Conservation (phyloP, 2,888 invertebrate species). For the Hecatera dysodea region DNA sequence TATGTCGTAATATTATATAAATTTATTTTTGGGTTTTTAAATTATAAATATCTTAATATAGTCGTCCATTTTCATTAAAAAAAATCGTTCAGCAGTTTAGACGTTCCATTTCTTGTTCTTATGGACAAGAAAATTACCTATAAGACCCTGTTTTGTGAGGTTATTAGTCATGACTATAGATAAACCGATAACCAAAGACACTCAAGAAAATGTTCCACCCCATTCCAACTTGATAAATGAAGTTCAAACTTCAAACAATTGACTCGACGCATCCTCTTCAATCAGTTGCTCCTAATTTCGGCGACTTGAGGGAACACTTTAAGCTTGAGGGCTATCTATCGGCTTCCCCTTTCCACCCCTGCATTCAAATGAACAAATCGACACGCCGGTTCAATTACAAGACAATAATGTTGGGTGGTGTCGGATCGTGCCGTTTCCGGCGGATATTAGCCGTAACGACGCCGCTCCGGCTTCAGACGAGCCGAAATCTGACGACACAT, state of each 20-base stretch:
- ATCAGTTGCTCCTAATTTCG: slow-evolving; percentile 54
- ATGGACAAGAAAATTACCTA: too few relatives aligned
- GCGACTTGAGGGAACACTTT: slow-evolving; percentile 49
- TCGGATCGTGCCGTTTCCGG: slow-evolving; percentile 83
- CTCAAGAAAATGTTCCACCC: slow-evolving; percentile 21
- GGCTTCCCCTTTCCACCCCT: slow-evolving; percentile 62
- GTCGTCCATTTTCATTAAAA: too few relatives aligned
- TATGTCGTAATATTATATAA: background rate
- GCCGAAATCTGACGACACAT: slow-evolving; percentile 88
- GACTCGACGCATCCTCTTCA: slow-evolving; percentile 53
- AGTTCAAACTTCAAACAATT: slow-evolving; percentile 59
- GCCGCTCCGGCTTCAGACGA: slow-evolving; percentile 76
- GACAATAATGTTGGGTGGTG: slow-evolving; percentile 82
- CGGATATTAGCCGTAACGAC: slow-evolving; percentile 87
- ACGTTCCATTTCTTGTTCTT: too few relatives aligned
- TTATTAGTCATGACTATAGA: background rate
- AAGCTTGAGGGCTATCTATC: slow-evolving; percentile 45
- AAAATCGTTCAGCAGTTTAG: too few relatives aligned
- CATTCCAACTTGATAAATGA: slow-evolving; percentile 49
- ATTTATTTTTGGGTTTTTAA: background rate
- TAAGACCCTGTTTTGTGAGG: background rate
- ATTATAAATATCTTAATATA: background rate
- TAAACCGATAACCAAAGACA: background rate
- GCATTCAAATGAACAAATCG: slow-evolving; percentile 81
- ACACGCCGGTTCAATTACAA: slow-evolving; percentile 88